Evolutionary conservation across 2,888 invertebrate species (phyloP), one percentile per base, ranked within the genome.

Genomic region (Apotomis turbidana): DNA sequence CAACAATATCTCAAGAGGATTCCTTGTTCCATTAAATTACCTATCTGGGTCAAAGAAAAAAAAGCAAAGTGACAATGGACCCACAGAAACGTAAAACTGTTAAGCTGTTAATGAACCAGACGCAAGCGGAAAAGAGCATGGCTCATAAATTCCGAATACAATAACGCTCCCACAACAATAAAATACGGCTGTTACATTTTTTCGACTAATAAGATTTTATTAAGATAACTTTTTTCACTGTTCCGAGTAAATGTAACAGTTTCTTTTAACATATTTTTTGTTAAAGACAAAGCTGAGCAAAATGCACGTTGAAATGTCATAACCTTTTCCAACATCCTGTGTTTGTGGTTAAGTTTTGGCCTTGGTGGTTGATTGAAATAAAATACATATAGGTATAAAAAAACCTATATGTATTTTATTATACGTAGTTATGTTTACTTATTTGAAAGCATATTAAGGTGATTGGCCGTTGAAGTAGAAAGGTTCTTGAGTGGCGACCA

Each of bases 161-260:
- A 76, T 77, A 74, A 74, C 74, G 52, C 71, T 79, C 76, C 68
- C 78, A 78, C 67, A 71, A 74, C 69, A 74, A 79, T 78, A 74
- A 75, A 71, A 74, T 51, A 64, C 73, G 75, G 71, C 66, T 72
- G 74, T 75, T 71, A 72, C 72, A 71, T 73, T 64, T 70, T 61
- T 58, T 54, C 49, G 51, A 74, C 57, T 70, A 66, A 61, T 59
- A 66, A 73, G 77, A 76, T 76, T 63, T 72, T 77, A 75, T 75
- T 74, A 73, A 76, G 67, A 76, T 75, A 71, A 74, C 55, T 62
- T 72, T 61, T 58, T 71, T 68, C 55, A 62, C 62, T 62, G 66
- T 67, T 71, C 67, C 54, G 57, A 62, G 62, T 62, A 62, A 68
- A 68, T 68, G 67, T 68, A 51, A 36, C 67, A 67, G 67, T 62